A percentile compares a stretch with the other conserved stretches of the same genome.
Conservation (phyloP, 2,888 invertebrate species). For the Lepidocyrtinus sp. region DNA sequence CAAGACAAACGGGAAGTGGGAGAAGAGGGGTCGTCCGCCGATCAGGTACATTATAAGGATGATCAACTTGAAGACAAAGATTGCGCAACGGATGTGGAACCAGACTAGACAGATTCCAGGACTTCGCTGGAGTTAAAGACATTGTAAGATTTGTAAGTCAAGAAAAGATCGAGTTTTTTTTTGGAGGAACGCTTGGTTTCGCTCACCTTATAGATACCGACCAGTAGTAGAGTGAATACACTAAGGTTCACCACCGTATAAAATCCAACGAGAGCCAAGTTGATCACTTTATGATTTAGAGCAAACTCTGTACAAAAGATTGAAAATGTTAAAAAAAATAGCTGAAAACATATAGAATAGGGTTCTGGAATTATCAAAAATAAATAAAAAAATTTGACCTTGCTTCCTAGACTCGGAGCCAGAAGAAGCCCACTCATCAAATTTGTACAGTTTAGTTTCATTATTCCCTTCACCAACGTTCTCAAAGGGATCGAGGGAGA, state of each 20-base stretch:
- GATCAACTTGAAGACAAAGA: conserved; percentile 66
- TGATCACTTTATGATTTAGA: conserved; percentile 60
- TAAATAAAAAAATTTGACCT: conserved; percentile 20
- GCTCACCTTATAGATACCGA: conserved; percentile 55
- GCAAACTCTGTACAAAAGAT: conserved; percentile 42
- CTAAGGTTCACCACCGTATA: conserved; percentile 55
- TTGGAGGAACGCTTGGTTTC: not conserved
- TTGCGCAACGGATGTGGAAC: conserved; percentile 67
- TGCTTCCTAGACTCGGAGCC: not conserved
- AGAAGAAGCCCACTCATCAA: conserved; percentile 11
- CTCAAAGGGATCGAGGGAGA: conserved; percentile 64
- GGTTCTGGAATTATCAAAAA: not conserved
- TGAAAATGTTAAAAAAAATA: not conserved
- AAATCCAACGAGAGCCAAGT: conserved; percentile 56
- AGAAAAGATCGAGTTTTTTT: not conserved
- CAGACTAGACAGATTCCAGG: conserved; percentile 63
- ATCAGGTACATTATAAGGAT: conserved; percentile 65
- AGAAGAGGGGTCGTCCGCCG: conserved; percentile 60
- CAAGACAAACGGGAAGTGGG: conserved; percentile 65
- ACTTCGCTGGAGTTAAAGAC: conserved; percentile 57
- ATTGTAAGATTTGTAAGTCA: not conserved
- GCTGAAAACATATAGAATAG: not conserved
- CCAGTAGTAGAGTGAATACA: conserved; percentile 50
- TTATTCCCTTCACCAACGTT: conserved; percentile 23
- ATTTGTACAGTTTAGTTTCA: not conserved